These are phyloP conservation scores for Orthonychiurus folsomi DNA, from an alignment of 2,888 invertebrate genomes.

Conservation along the genomic window DNA sequence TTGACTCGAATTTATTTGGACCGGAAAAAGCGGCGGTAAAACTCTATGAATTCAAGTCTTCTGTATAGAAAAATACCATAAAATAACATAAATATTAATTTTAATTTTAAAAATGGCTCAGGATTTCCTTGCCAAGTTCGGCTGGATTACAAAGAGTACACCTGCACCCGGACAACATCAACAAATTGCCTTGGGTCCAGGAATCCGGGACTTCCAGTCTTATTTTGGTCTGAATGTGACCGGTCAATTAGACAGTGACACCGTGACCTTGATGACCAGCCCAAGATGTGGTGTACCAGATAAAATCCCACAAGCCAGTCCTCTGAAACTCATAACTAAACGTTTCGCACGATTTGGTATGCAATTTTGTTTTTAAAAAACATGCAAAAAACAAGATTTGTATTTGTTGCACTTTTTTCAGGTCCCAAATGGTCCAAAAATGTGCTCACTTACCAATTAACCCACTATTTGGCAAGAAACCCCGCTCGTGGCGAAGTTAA, in stretches of 20 bases:
- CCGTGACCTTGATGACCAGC: constrained; percentile 63
- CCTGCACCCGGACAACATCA: constrained; percentile 67
- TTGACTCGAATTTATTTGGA: too few species aligned
- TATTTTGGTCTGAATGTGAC: constrained; percentile 83
- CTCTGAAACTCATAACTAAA: constrained; percentile 68
- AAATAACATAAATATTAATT: too few species aligned
- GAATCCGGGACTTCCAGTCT: constrained; percentile 78
- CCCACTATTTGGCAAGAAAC: constrained; percentile 75
- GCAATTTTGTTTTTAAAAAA: too few species aligned
- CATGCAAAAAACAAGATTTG: too few species aligned
- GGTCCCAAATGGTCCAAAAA: constrained; percentile 90
- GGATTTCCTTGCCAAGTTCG: too few species aligned
- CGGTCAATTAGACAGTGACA: constrained; percentile 73
- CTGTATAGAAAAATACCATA: too few species aligned
- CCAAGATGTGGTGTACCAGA: constrained; percentile 88
- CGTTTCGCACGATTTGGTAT: too few species aligned
- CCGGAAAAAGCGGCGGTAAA: too few species aligned
- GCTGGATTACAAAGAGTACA: constrained; percentile 54
- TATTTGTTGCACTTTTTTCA: constrained; percentile 48
- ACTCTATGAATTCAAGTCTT: too few species aligned
- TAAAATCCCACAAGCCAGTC: constrained; percentile 73
- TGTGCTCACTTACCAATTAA: constrained; percentile 77
- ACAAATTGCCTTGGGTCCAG: constrained; percentile 65
- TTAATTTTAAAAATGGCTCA: too few species aligned
- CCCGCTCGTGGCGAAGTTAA: constrained; percentile 55